Evolutionary conservation across 1,140 invertebrate genomes (phyloP), one percentile per base, ranked within the genome.

Genomic region (Pseudomyrmex gracilis): DNA sequence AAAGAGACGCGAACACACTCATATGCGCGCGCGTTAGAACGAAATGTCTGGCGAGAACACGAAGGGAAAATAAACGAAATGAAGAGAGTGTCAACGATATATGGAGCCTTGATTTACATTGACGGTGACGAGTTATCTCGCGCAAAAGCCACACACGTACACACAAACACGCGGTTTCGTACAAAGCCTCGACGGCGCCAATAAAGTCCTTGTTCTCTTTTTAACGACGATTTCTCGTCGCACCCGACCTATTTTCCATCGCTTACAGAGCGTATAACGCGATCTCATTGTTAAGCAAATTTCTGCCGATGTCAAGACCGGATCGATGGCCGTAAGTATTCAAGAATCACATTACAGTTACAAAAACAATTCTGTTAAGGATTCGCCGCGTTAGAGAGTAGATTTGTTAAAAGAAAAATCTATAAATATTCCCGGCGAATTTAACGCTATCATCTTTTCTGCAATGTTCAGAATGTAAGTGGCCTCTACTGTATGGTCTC

Each of bases 21-120:
- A 17, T 45, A 5, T 68, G 13, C 13, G 45, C 49, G 22, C n/a
- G 73, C 73, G 43, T 24, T 22, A 13, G 64, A 63, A n/a, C 74
- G 7, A 49, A 64, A 22, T 68, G 71, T 86, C 87, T 49, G 66
- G 49, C 24, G 60, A 22, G 82, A 76, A 73, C 15, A 34, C 22
- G 51, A 4, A 66, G 17, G 34, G 45, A 74, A 83, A 82, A 87
- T 73, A 85, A 82, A 85, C 60, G 61, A 70, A 60, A 87, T 51
- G 67, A 82, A 70, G 17, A 10, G 63, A 10, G 58, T 67, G 45
- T 53, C 61, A 47, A 47, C 67, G 53, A 58, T 34, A 34, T 34
- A 34, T 13, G 22, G 60, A 43, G 1, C 5, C 49, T 77, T 88
- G 86, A 89, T 89, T 88, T 88, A 85, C 87, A 85, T 89, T 73